Conservation (phyloP, 2,113 vertebrate species). For the Scytalopus superciliaris region DNA sequence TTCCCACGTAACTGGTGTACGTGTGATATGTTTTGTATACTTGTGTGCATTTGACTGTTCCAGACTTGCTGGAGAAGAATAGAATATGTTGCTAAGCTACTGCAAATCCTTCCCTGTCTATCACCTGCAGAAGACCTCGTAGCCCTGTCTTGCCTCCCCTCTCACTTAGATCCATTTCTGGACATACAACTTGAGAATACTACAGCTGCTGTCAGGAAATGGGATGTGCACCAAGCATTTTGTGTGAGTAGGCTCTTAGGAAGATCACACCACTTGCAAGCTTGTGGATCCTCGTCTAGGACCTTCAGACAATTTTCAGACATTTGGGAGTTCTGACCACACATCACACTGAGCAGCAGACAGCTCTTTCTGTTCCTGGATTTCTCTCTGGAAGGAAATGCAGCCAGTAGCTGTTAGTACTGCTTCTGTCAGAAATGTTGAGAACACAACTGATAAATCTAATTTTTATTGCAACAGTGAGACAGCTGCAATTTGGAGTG, state of each 20-base stretch:
- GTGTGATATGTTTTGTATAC: fast-evolving
- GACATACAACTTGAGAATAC: too few species aligned
- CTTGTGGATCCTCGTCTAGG: neutral
- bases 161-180: neutral
- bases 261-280: neutral
- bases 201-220: fast-evolving
- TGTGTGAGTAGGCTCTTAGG: fast-evolving
- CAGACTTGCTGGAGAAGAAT: neutral
- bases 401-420: neutral
- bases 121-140: neutral
- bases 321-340: fast-evolving
- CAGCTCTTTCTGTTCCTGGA: neutral
- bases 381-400: neutral
- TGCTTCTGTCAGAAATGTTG: neutral
- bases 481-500: neutral
- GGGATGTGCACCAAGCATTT: neutral
- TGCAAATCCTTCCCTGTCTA: neutral
- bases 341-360: neutral
- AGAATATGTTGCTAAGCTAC: neutral
- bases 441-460: fast-evolving
- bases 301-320: neutral
- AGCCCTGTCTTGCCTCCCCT: too few species aligned
- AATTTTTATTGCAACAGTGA: neutral
- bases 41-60: neutral
- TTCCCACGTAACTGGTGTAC: fast-evolving